A percentile compares a stretch with the other conserved stretches of the same genome.
phyloP scores from a whole-genome alignment of 1,140 invertebrate species.

The Andricus grossulariae region DNA sequence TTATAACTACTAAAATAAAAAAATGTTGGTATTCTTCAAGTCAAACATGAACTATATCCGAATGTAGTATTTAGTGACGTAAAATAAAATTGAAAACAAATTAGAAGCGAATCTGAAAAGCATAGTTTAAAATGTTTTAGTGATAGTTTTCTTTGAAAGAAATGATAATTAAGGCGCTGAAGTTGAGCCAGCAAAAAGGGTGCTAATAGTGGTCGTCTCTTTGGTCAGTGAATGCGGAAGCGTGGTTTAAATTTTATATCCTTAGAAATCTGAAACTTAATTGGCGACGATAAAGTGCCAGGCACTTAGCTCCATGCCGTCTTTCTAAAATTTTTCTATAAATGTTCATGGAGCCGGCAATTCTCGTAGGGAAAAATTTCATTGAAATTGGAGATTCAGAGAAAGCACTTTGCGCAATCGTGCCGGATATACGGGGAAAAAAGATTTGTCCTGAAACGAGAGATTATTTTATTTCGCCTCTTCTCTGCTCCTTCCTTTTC shows the following conservation, averaged over 20 bases:
- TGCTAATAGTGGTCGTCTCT: neutral
- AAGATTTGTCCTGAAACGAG: constrained; percentile 29
- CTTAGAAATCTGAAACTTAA: constrained; percentile 10
- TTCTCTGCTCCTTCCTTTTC: constrained; percentile 46
- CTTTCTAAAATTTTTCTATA: neutral
- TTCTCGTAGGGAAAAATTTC: constrained; percentile 2
- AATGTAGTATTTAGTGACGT: no score
- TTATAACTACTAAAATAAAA: no score
- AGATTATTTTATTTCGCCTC: constrained; percentile 64
- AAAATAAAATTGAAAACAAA: no score
- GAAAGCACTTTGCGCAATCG: constrained; percentile 16
- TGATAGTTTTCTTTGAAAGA: neutral
- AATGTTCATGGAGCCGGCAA: constrained; percentile 19
- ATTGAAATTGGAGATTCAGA: constrained; percentile 19
- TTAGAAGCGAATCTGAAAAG: no score
- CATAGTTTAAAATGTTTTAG: neutral
- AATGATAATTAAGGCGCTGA: neutral
- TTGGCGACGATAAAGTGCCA: constrained; percentile 19
- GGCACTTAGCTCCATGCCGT: neutral
- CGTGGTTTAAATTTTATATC: constrained; percentile 16
- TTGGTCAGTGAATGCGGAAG: neutral
- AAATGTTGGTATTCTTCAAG: no score
- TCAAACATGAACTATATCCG: no score
- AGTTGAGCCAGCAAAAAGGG: neutral
- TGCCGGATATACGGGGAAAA: constrained; percentile 31